Evolutionary conservation across 2,797 vertebrate species (phyloP).

Genomic region (Tangara arthus): DNA sequence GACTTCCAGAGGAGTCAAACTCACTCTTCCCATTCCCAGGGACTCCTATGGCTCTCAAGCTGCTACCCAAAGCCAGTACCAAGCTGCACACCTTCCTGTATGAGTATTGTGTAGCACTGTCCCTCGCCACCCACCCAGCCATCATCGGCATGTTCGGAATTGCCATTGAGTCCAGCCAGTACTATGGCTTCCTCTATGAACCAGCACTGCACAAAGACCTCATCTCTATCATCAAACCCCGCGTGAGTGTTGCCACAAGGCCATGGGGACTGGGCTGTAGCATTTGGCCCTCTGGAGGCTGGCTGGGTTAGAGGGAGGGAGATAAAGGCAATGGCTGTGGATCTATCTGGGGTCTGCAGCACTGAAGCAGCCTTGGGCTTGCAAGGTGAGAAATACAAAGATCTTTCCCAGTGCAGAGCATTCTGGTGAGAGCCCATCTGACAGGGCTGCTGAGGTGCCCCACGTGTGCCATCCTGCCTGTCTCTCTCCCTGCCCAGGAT

Average conservation of each 20-base stretch:
- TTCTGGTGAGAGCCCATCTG: background rate
- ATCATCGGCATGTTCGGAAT: conserved; percentile 87
- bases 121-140: conserved; percentile 84
- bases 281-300: background rate
- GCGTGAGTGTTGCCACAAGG: conserved; percentile 70
- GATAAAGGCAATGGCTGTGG: background rate
- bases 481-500: conserved; percentile 71
- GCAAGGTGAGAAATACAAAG: background rate
- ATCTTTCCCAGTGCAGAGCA: background rate
- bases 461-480: accelerated
- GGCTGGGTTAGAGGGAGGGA: background rate
- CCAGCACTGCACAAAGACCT: conserved; percentile 87
- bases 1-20: background rate
- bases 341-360: background rate
- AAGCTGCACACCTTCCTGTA: conserved; percentile 86
- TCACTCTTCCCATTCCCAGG: conserved; percentile 67
- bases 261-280: background rate
- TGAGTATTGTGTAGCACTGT: conserved; percentile 89
- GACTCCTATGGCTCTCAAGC: conserved; percentile 90
- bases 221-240: conserved; percentile 88
- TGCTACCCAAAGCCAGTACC: conserved; percentile 85
- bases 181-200: conserved; percentile 90
- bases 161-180: conserved; percentile 83
- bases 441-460: background rate
- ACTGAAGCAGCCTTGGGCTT: background rate